Evolutionary conservation across 2,797 vertebrate species (phyloP), one percentile per base, ranked within the genome.

Genomic region (Pipistrellus pygmaeus): DNA sequence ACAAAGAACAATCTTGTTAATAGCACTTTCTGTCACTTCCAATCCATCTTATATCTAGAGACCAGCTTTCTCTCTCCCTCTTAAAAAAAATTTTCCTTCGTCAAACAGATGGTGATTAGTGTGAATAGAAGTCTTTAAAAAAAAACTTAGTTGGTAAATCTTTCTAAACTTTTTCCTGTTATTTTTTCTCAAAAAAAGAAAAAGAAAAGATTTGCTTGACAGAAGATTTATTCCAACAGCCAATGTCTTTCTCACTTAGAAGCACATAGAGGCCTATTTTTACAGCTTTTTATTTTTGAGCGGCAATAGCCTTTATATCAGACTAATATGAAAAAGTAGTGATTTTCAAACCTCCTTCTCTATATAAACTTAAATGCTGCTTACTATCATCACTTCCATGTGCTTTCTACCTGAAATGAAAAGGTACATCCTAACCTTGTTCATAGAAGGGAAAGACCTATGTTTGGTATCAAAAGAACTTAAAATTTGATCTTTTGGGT

Each of bases 1-100:
- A 92, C 2, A 30, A 96, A 97, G 81, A 97, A 93, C 69, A 96
- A 96, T 95, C 75, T 97, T 93, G 72, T 97, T 97, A 97, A 96
- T 96, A 97, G 41, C 60, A 93, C 82, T 95, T 91, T 97, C 4
- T 97, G 94, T 96, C 91, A 85, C 78, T 97, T 98, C 82, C 98
- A 97, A 97, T 97, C 53, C 83, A 85, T 96, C 95, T 94, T 92
- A 27, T 66, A 60, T 95, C 93, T 94, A 69, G 71, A 96, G 93
- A 71, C 80, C 73, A 82, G 53, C 73, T n/a, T 30, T 62, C 41
- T 46, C 57, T 77, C 51, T 78, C 32, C 35, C 75, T 77, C 64
- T 68, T 32, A 35, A 20, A 66, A 66, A 66, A 97, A 77, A 95
- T 73, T 69, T 51, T 68, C 23, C 55, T 96, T 97, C 66, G 15